Evolutionary conservation across 2,113 vertebrate genomes (phyloP).

Genomic region (Podiceps cristatus): DNA sequence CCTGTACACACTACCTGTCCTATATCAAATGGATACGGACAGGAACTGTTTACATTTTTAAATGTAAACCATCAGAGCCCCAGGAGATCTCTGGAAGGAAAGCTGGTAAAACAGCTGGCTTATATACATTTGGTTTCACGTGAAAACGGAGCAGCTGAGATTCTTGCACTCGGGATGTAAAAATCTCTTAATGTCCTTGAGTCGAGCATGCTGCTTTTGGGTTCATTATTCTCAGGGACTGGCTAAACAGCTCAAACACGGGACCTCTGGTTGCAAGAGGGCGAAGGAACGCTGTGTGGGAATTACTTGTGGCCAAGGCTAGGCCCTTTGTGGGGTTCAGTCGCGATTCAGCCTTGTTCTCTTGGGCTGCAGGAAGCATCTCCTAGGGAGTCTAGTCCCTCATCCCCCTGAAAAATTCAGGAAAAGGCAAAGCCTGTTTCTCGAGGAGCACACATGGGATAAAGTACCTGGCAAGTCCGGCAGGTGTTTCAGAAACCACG

Average conservation of each 20-base stretch:
- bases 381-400: background rate
- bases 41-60: background rate
- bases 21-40: background rate
- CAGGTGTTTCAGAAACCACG: background rate
- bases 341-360: background rate
- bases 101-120: background rate
- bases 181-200: background rate
- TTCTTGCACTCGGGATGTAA: background rate
- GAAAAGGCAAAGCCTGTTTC: background rate
- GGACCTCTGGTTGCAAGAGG: background rate
- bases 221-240: background rate
- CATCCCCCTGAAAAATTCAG: background rate
- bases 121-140: background rate
- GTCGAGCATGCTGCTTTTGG: background rate
- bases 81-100: background rate
- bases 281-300: background rate
- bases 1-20: background rate
- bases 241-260: background rate
- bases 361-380: background rate
- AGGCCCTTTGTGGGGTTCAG: background rate
- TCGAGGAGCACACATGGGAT: background rate
- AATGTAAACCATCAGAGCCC: background rate
- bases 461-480: background rate
- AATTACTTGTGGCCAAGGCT: fast-evolving
- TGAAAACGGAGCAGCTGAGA: background rate